Conservation (phyloP, 35 echinoderm and acorn worm species). For the Ptychodera flava region DNA sequence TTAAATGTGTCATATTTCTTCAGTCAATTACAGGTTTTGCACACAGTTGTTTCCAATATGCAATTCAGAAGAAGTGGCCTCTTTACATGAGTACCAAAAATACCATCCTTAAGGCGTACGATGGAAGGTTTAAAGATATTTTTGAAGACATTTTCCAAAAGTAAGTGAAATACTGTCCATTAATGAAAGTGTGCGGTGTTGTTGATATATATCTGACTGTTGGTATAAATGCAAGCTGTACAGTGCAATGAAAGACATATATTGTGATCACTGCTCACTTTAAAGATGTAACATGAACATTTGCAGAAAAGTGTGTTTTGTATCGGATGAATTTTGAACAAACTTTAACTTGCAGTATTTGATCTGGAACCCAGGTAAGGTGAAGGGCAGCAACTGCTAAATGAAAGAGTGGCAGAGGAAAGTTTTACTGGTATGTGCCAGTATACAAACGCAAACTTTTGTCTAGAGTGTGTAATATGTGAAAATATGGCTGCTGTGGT, state of each 20-base stretch:
- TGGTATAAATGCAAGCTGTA: too few relatives aligned
- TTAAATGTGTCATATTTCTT: background rate
- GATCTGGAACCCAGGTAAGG: background rate
- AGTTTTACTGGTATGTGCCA: too few relatives aligned
- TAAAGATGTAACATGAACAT: background rate
- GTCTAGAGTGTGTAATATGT: too few relatives aligned
- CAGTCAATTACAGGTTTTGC: slow-evolving; percentile 94
- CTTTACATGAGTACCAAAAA: slow-evolving; percentile 99
- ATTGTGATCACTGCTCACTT: background rate
- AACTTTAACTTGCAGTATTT: background rate
- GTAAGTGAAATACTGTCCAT: too few relatives aligned
- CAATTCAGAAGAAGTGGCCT: slow-evolving; percentile 76
- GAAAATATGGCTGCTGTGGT: too few relatives aligned
- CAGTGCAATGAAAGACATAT: background rate
- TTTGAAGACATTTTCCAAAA: slow-evolving; percentile 86
- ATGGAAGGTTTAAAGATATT: slow-evolving; percentile 94
- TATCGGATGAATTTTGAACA: background rate
- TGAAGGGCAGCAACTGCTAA: background rate
- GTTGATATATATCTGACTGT: too few relatives aligned
- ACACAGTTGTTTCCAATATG: slow-evolving; percentile 84
- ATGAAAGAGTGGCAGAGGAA: too few relatives aligned
- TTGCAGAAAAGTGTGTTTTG: background rate
- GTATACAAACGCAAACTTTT: too few relatives aligned
- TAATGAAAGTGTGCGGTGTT: too few relatives aligned
- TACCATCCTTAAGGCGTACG: slow-evolving; percentile 89